phyloP scores from a whole-genome alignment of 2,888 invertebrate species.

The Cacoxenus indagator region DNA sequence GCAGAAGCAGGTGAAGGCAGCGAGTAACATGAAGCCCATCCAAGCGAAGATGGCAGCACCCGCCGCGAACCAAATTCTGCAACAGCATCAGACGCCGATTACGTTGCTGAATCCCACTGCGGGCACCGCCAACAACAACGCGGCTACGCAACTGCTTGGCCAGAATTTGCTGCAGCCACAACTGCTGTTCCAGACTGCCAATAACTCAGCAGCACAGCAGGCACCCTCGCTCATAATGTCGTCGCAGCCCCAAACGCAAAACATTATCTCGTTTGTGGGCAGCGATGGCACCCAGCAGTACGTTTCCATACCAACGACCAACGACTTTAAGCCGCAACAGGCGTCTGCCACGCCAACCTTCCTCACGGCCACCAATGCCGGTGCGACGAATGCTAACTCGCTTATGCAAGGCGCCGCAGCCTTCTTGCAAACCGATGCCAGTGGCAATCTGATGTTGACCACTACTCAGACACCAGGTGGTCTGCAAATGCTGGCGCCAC shows the following conservation, averaged over 20 bases:
- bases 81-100: slow-evolving; percentile 45
- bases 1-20: slow-evolving; percentile 54
- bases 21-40: slow-evolving; percentile 30
- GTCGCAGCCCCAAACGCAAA: slow-evolving; percentile 69
- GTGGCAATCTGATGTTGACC: slow-evolving; percentile 75
- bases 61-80: slow-evolving; percentile 38
- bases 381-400: slow-evolving; percentile 71
- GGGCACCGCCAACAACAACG: neutral
- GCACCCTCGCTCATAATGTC: slow-evolving; percentile 60
- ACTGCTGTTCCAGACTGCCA: slow-evolving; percentile 53
- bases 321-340: slow-evolving; percentile 72
- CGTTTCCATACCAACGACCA: slow-evolving; percentile 76
- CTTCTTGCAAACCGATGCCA: slow-evolving; percentile 75
- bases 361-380: slow-evolving; percentile 54
- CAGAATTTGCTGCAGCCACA: slow-evolving; percentile 54
- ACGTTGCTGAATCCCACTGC: slow-evolving; percentile 44
- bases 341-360: slow-evolving; percentile 71
- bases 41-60: slow-evolving; percentile 29
- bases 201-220: slow-evolving; percentile 41
- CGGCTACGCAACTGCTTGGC: slow-evolving; percentile 44
- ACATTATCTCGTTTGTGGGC: slow-evolving; percentile 72
- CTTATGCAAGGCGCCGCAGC: slow-evolving; percentile 74
- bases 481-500: slow-evolving; percentile 74
- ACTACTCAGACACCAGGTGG: slow-evolving; percentile 70
- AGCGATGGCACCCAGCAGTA: slow-evolving; percentile 75